Evolutionary conservation across 2,797 vertebrate species (phyloP).

Genomic region (Sebastes vulpes): DNA sequence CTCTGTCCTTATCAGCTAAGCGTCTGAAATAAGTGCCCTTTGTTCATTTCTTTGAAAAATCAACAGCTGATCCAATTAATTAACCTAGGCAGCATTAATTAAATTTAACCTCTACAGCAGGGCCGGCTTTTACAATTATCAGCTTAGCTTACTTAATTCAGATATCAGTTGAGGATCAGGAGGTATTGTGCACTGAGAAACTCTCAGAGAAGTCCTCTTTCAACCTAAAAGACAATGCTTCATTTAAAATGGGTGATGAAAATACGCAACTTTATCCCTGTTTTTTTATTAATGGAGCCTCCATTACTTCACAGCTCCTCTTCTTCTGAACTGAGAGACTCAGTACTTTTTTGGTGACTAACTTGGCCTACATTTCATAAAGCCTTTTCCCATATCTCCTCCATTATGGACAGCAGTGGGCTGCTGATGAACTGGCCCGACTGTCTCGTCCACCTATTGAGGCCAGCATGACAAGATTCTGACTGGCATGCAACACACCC

Average conservation of each 20-base stretch:
- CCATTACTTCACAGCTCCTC: not conserved
- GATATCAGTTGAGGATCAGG: constrained; percentile 29
- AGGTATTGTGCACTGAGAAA: constrained; percentile 1
- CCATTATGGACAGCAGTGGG: constrained; percentile 60
- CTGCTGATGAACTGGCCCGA: constrained; percentile 52
- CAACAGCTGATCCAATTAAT: constrained; percentile 61
- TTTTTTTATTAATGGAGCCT: constrained; percentile 14
- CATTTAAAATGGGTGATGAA: constrained; percentile 14
- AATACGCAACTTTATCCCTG: not conserved
- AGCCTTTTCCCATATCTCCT: constrained; percentile 61
- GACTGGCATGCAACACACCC: constrained; percentile 16
- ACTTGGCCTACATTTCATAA: constrained; percentile 68
- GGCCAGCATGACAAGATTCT: constrained; percentile 60
- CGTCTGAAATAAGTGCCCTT: constrained; percentile 42
- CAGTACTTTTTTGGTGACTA: constrained; percentile 53
- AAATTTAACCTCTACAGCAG: constrained; percentile 32
- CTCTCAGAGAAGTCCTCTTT: constrained; percentile 5
- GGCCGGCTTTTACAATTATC: constrained; percentile 35
- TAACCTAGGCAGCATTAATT: constrained; percentile 44
- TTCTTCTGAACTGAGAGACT: constrained; percentile 29
- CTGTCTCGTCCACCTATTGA: constrained; percentile 55
- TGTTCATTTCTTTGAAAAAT: constrained; percentile 51
- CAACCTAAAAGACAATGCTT: constrained; percentile 17
- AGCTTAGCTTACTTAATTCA: constrained; percentile 52
- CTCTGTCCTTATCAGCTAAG: constrained; percentile 15